A percentile compares a stretch with the other conserved stretches of the same genome.
These are phyloP conservation scores for Acheta domesticus DNA, from an alignment of 2,888 invertebrate genomes.

Conservation along the genomic window DNA sequence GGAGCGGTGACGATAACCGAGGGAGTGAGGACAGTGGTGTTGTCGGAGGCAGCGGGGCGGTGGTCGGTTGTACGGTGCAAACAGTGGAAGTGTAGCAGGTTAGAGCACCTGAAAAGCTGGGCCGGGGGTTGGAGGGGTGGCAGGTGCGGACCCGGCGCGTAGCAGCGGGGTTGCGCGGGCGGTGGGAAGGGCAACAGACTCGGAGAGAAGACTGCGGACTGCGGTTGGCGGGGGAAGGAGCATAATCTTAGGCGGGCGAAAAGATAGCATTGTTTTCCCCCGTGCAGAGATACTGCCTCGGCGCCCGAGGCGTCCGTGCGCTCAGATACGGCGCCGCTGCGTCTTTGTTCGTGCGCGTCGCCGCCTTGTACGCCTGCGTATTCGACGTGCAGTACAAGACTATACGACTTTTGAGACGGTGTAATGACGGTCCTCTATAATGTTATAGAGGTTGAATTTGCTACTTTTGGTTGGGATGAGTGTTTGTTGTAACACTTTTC, in stretches of 20 bases:
- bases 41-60: neutral
- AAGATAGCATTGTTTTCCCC: conserved; percentile 18
- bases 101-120: neutral
- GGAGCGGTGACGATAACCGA: neutral
- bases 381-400: too few species aligned
- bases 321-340: neutral
- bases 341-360: neutral
- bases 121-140: too few species aligned
- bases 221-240: neutral
- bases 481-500: too few species aligned
- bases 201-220: neutral
- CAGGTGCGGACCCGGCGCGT: too few species aligned
- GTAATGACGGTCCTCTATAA: too few species aligned
- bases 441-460: too few species aligned
- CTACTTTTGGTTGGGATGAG: too few species aligned
- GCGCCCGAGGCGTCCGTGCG: neutral
- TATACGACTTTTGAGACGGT: too few species aligned
- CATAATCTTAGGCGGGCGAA: neutral
- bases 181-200: neutral
- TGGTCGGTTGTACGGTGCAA: neutral
- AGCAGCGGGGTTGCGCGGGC: too few species aligned
- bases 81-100: neutral
- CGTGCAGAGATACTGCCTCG: neutral
- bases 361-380: neutral
- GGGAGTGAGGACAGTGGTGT: neutral